Evolutionary conservation across 2,113 vertebrate genomes (phyloP).

Genomic region (Seriola aureovittata): DNA sequence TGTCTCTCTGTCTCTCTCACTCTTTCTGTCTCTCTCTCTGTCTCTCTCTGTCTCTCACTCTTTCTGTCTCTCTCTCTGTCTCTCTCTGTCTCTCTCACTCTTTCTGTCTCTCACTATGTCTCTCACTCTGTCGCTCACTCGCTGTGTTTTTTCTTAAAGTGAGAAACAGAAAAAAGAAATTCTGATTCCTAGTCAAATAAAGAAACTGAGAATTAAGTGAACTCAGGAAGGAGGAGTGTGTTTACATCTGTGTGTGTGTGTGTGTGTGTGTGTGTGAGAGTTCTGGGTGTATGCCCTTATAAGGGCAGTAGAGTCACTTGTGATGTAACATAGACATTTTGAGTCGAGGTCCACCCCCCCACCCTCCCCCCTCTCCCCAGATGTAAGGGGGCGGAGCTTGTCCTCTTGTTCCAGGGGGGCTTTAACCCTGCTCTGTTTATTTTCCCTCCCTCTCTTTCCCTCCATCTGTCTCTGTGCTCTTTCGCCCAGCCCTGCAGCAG

Average conservation of each 20-base stretch:
- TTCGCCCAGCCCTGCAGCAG: slow-evolving; percentile 26
- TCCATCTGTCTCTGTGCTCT: slow-evolving; percentile 56
- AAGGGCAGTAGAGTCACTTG: slow-evolving; percentile 73
- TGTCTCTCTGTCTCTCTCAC: no score
- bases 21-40: no score
- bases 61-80: no score
- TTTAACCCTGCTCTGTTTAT: slow-evolving; percentile 59
- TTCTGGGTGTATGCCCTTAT: slow-evolving; percentile 67
- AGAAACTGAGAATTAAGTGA: slow-evolving; percentile 15
- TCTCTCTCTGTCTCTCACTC: no score
- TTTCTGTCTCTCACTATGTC: not conserved
- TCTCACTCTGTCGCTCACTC: no score
- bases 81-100: no score
- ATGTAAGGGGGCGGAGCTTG: slow-evolving; percentile 49
- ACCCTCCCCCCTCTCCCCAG: not conserved
- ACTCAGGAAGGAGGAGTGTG: slow-evolving; percentile 6
- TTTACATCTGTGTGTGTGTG: slow-evolving; percentile 27
- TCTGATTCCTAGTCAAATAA: not conserved
- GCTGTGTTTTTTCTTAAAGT: no score
- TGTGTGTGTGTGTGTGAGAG: slow-evolving; percentile 16
- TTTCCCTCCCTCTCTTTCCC: slow-evolving; percentile 43
- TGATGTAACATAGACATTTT: slow-evolving; percentile 78
- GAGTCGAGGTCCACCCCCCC: slow-evolving; percentile 55
- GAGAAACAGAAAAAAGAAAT: no score
- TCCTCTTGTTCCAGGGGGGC: slow-evolving; percentile 29